phyloP scores from a whole-genome alignment of 2,888 invertebrate genomes.

The Macrosiphum euphorbiae region DNA sequence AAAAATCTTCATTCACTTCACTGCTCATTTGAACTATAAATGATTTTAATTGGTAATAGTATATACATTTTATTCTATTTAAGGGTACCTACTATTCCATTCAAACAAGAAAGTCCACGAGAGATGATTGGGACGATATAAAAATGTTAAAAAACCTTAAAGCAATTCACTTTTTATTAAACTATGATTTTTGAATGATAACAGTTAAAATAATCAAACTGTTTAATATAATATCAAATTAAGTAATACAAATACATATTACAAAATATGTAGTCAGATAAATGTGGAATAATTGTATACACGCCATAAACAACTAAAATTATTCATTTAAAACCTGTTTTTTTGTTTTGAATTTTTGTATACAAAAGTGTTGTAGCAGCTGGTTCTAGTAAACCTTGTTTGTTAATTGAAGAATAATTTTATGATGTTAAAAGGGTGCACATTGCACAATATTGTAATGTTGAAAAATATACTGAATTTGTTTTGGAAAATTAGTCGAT shows the following conservation, averaged over 20 bases:
- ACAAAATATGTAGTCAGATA: background rate
- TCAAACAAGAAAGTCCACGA: background rate
- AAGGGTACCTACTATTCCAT: background rate
- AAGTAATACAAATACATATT: background rate
- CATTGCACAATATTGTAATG: background rate
- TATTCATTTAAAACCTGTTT: background rate
- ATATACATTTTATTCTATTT: background rate
- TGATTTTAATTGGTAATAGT: background rate
- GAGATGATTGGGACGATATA: background rate
- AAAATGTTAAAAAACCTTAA: background rate
- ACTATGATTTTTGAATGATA: background rate
- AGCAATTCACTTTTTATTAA: too few relatives aligned
- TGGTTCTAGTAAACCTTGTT: background rate
- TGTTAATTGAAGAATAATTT: background rate
- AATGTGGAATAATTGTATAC: background rate
- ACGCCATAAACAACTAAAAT: background rate
- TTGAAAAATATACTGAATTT: background rate
- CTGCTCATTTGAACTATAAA: background rate
- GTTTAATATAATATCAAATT: background rate
- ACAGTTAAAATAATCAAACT: background rate
- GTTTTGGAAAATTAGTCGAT: background rate
- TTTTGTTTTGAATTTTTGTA: conserved; percentile 1
- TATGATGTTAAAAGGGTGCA: background rate
- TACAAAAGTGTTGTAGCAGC: background rate
- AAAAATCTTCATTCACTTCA: background rate